Evolutionary conservation across 2,113 vertebrate species (phyloP).

Genomic region (Murina feae): DNA sequence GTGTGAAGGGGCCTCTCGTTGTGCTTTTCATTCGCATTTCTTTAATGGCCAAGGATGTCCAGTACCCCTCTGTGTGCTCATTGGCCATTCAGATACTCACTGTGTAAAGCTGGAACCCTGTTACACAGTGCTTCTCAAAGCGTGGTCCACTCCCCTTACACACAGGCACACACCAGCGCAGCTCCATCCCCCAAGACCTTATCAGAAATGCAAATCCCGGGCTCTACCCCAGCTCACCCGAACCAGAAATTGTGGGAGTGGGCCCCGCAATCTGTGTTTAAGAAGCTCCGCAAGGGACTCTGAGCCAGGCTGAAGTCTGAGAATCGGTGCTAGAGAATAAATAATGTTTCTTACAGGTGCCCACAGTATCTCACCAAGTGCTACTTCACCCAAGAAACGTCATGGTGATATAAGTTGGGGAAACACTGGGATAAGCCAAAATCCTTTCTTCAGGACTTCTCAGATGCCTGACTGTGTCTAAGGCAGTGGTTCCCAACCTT

Average conservation of each 20-base stretch:
- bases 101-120: not conserved
- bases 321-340: not conserved
- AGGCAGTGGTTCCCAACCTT: no score
- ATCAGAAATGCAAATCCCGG: not conserved
- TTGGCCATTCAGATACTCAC: not conserved
- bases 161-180: not conserved
- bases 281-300: not conserved
- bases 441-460: not conserved
- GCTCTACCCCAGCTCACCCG: not conserved
- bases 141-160: no score
- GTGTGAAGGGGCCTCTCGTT: not conserved
- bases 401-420: not conserved
- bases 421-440: not conserved
- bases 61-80: not conserved
- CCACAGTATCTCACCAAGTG: not conserved
- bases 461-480: not conserved
- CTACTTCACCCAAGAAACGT: not conserved
- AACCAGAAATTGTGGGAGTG: not conserved
- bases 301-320: not conserved
- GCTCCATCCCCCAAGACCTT: not conserved
- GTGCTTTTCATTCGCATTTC: not conserved
- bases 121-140: not conserved
- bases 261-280: not conserved
- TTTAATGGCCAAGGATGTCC: not conserved
- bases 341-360: not conserved